Percentiles rank a stretch among this genome's conserved stretches.
Evolutionary conservation across 1,140 invertebrate species (phyloP).

Genomic region (Zaprionus taronus): DNA sequence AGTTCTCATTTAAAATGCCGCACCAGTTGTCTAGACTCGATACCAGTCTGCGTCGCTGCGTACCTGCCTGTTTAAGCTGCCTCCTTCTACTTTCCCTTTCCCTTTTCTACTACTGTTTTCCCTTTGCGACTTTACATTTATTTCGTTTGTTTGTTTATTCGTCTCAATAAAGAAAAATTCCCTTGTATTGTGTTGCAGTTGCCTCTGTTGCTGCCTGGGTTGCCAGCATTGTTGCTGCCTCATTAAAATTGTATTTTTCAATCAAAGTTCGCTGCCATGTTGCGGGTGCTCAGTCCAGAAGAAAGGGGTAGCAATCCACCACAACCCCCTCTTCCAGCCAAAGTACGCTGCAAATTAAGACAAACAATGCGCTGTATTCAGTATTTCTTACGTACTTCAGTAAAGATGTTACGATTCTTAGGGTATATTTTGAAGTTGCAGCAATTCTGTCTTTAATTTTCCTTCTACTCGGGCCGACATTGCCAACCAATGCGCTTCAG

Average conservation of each 20-base stretch:
- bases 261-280: constrained; percentile 66
- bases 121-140: constrained; percentile 56
- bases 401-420: neutral
- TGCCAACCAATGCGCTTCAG: neutral
- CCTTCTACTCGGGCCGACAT: neutral
- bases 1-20: constrained; percentile 56
- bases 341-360: constrained; percentile 13
- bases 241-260: constrained; percentile 82
- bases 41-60: constrained; percentile 7
- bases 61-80: constrained; percentile 1
- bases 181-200: constrained; percentile 52
- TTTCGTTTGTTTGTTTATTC: constrained; percentile 59
- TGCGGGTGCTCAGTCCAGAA: neutral
- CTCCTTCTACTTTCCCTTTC: neutral
- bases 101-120: constrained; percentile 47
- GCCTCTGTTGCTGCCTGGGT: constrained; percentile 36
- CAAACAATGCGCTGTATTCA: neutral
- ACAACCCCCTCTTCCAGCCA: neutral
- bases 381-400: neutral
- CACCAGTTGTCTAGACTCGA: constrained; percentile 48
- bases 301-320: constrained; percentile 18
- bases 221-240: constrained; percentile 50
- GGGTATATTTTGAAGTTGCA: neutral
- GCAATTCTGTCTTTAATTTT: neutral
- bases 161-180: constrained; percentile 44